Evolutionary conservation across 2,797 vertebrate genomes (phyloP).

Genomic region (Babyrousa celebensis): DNA sequence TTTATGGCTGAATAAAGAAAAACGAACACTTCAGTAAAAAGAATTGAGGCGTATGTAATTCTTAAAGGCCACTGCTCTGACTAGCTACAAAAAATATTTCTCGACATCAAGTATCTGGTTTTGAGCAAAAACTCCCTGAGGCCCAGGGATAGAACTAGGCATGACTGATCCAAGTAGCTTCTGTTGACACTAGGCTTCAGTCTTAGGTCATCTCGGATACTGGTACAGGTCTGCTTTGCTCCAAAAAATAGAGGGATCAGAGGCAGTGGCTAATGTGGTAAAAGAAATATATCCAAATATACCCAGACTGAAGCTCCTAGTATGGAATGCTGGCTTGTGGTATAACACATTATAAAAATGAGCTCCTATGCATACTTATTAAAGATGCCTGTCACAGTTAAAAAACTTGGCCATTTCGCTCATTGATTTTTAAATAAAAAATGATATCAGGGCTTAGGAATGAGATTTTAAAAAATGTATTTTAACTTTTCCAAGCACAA

Average conservation of each 20-base stretch:
- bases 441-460: slow-evolving; percentile 19
- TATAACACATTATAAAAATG: slow-evolving; percentile 27
- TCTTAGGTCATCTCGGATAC: not conserved
- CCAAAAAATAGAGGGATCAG: not conserved
- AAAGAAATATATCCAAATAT: slow-evolving; percentile 41
- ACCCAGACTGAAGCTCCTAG: not conserved
- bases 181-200: not conserved
- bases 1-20: not conserved
- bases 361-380: not conserved
- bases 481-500: slow-evolving; percentile 70
- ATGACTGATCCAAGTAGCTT: not conserved
- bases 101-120: not conserved
- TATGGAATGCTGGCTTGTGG: not conserved
- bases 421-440: slow-evolving; percentile 65
- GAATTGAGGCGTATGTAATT: not conserved
- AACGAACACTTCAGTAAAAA: not conserved
- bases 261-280: not conserved
- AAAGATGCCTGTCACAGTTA: slow-evolving; percentile 41
- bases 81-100: not conserved
- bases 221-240: not conserved
- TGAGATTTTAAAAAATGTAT: slow-evolving; percentile 38
- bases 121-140: slow-evolving; percentile 55
- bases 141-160: not conserved
- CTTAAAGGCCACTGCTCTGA: not conserved
- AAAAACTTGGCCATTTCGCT: slow-evolving; percentile 22